phyloP scores from a whole-genome alignment of 2,888 invertebrate genomes.

The Sthenelais limicola region DNA sequence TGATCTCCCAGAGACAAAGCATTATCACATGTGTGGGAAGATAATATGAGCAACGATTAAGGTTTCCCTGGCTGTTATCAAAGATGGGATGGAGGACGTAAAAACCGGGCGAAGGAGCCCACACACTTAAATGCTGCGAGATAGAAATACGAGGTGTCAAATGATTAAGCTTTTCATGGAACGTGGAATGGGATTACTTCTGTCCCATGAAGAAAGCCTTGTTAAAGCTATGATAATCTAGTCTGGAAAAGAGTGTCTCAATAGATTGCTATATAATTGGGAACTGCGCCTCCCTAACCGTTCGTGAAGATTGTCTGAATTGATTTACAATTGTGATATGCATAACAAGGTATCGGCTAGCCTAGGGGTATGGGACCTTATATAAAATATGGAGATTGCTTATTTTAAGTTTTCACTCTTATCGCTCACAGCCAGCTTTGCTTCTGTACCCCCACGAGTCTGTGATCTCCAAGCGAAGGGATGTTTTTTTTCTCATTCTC shows the following conservation, averaged over 20 bases:
- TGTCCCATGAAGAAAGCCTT: slow-evolving; percentile 17
- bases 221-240: slow-evolving; percentile 15
- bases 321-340: slow-evolving; percentile 34
- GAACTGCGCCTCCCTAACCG: background rate
- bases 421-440: background rate
- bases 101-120: slow-evolving; percentile 20
- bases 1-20: slow-evolving; percentile 31
- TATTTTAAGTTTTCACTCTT: slow-evolving; percentile 28
- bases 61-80: slow-evolving; percentile 13
- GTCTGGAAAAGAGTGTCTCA: slow-evolving; percentile 6
- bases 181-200: slow-evolving; percentile 15
- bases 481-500: slow-evolving; percentile 2
- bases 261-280: slow-evolving; percentile 34
- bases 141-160: slow-evolving; percentile 35
- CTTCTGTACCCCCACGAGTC: background rate
- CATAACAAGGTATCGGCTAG: slow-evolving; percentile 30
- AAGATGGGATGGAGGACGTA: slow-evolving; percentile 1
- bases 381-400: slow-evolving; percentile 35
- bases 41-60: slow-evolving; percentile 30
- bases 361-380: background rate
- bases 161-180: slow-evolving; percentile 29
- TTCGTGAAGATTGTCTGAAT: slow-evolving; percentile 8
- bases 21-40: slow-evolving; percentile 4
- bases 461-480: slow-evolving; percentile 18
- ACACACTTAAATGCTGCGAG: slow-evolving; percentile 9